These are phyloP conservation scores for Gyps fulvus DNA, from an alignment of 2,113 vertebrate species.

Conservation along the genomic window DNA sequence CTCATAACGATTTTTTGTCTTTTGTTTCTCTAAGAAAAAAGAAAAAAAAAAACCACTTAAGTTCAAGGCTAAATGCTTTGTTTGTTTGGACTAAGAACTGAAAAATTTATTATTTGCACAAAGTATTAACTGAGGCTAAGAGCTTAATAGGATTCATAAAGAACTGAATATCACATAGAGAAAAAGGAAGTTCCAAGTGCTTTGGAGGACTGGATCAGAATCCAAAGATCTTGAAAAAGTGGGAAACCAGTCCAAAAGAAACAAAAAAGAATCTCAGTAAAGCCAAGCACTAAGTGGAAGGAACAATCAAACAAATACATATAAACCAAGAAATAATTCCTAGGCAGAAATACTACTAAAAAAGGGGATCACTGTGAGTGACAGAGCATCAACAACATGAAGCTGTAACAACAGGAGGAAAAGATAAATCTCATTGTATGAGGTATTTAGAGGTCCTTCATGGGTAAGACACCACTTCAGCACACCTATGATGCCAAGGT, in stretches of 20 bases:
- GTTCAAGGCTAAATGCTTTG: not conserved
- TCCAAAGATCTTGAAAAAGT: not conserved
- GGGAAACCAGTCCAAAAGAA: not conserved
- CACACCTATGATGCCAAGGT: not conserved
- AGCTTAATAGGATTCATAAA: not conserved
- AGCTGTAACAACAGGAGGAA: not conserved
- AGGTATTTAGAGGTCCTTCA: not conserved
- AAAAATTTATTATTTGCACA: conserved; percentile 12
- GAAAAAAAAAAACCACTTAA: not conserved
- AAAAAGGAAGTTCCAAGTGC: not conserved
- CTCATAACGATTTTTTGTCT: not conserved
- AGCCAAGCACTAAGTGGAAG: not conserved
- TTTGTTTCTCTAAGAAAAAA: not conserved
- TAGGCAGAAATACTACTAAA: not conserved
- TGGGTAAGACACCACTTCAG: not conserved
- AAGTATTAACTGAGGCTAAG: conserved; percentile 7
- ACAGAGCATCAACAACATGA: not conserved
- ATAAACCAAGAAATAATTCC: not conserved
- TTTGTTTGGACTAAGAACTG: not conserved
- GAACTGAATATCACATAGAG: not conserved
- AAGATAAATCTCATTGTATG: not conserved
- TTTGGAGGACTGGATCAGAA: not conserved
- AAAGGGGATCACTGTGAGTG: not conserved
- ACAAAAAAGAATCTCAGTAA: not conserved
- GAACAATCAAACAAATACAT: not conserved